phyloP scores from a whole-genome alignment of 2,888 invertebrate genomes.

The Lysandra bellargus region DNA sequence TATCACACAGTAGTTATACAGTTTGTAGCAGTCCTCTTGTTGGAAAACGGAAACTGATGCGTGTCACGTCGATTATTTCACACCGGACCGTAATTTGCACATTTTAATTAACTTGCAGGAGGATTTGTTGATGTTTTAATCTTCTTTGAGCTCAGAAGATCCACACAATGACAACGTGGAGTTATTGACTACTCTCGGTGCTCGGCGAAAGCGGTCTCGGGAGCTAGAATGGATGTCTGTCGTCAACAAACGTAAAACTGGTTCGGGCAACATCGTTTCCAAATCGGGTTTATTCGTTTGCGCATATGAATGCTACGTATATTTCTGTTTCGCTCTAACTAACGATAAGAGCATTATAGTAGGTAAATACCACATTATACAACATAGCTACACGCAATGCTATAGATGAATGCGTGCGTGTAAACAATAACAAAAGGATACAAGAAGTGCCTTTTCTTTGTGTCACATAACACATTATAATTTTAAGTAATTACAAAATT shows the following conservation, averaged over 20 bases:
- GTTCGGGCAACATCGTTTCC: constrained; percentile 73
- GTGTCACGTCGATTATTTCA: constrained; percentile 59
- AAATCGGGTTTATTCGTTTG: constrained; percentile 56
- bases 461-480: too few relatives aligned
- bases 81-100: constrained; percentile 73
- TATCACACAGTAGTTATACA: constrained; percentile 64
- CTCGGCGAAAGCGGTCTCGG: constrained; percentile 62
- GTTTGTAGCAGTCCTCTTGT: constrained; percentile 54
- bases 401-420: constrained; percentile 4
- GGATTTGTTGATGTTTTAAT: constrained; percentile 18
- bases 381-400: constrained; percentile 7
- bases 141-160: constrained; percentile 5
- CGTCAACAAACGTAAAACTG: constrained; percentile 46
- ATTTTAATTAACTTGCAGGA: constrained; percentile 53
- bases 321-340: constrained; percentile 20
- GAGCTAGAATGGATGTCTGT: constrained; percentile 35
- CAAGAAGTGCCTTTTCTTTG: constrained; percentile 14
- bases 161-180: constrained; percentile 56
- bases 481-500: too few relatives aligned
- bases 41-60: constrained; percentile 42
- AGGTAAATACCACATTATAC: constrained; percentile 28
- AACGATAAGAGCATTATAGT: constrained; percentile 20
- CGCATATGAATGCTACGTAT: constrained; percentile 16
- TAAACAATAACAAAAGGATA: constrained; percentile 28
- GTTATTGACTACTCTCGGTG: constrained; percentile 46